Evolutionary conservation across 1,140 invertebrate genomes (phyloP), one percentile per base, ranked within the genome.

Genomic region (Asbolus verrucosus): DNA sequence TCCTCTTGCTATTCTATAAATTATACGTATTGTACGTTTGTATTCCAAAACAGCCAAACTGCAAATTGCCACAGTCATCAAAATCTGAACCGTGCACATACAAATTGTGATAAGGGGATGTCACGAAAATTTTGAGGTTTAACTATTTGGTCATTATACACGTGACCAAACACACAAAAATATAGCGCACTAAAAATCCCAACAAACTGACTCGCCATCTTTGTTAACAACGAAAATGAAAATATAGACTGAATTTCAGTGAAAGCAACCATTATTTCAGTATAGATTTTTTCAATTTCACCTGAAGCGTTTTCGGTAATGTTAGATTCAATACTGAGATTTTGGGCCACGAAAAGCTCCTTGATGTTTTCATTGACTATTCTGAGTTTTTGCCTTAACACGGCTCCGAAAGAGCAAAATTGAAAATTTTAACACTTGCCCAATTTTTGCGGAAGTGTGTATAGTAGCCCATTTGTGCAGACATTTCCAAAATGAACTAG

Each of bases 251-350:
- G 13, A 9, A 59, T 0, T 13, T 59, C 13, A 9, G 9, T 13
- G 8, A 1, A 2, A 24, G 27, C 13, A 19, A 19, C 21, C 5
- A 24, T 24, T 1, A 59, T 21, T 24, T 59, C 18, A 4, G 1
- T 11, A 59, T 59, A 59, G 6, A 59, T 24, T 59, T 11, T 15
- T 46, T 11, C 3, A 46, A 46, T 46, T 46, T 46, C 41, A 6
- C n/a, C 19, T 9, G 15, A 16, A n/a, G 15, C 9, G 2, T 46
- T 13, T 1, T n/a, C 11, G 24, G 3, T 27, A 8, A 4, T 59
- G 16, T 1, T 21, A 5, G 15, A n/a, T n/a, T n/a, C n/a, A n/a
- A n/a, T n/a, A n/a, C n/a, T n/a, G n/a, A n/a, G n/a, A n/a, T 18
- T 50, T 2, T 50, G 21, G 9, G 16, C 2, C 21, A 19, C 21